These are phyloP conservation scores for Oreochromis aureus DNA, from an alignment of 2,113 vertebrate species.

Conservation along the genomic window DNA sequence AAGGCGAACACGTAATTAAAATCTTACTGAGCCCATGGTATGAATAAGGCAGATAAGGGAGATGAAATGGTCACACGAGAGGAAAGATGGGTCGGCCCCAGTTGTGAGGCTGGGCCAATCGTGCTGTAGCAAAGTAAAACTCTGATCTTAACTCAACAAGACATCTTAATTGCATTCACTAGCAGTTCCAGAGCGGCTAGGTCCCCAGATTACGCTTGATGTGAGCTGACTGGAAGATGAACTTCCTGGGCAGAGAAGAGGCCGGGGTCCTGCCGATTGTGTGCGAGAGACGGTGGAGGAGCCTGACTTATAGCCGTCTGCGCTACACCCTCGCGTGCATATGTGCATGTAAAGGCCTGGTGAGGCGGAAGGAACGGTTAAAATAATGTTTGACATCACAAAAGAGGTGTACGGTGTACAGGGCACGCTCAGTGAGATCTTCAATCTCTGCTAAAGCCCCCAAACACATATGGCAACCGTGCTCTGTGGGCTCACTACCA, in stretches of 20 bases:
- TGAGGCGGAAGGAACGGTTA: slow-evolving; percentile 13
- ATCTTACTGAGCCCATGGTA: background rate
- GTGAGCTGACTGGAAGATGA: slow-evolving; percentile 69
- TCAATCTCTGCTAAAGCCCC: background rate
- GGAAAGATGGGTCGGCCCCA: background rate
- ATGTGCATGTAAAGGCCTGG: background rate
- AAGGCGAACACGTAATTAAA: slow-evolving; percentile 25
- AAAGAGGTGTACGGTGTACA: background rate
- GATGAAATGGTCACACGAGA: background rate
- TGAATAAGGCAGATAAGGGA: slow-evolving; percentile 27
- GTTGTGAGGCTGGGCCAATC: slow-evolving; percentile 5
- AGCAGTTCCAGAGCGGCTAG: slow-evolving; percentile 23
- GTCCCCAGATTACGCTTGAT: slow-evolving; percentile 59
- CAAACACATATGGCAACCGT: background rate
- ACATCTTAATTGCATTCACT: slow-evolving; percentile 65
- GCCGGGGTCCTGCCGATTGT: background rate
- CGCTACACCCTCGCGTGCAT: background rate
- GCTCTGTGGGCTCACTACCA: background rate
- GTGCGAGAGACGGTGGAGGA: background rate
- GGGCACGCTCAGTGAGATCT: slow-evolving; percentile 1
- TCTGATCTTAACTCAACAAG: slow-evolving; percentile 58
- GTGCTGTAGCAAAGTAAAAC: slow-evolving; percentile 13
- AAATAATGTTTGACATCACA: slow-evolving; percentile 24
- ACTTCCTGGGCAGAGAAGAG: slow-evolving; percentile 43
- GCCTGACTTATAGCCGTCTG: background rate